Evolutionary conservation across 2,113 vertebrate species (phyloP).

Genomic region (Xiphophorus couchianus): DNA sequence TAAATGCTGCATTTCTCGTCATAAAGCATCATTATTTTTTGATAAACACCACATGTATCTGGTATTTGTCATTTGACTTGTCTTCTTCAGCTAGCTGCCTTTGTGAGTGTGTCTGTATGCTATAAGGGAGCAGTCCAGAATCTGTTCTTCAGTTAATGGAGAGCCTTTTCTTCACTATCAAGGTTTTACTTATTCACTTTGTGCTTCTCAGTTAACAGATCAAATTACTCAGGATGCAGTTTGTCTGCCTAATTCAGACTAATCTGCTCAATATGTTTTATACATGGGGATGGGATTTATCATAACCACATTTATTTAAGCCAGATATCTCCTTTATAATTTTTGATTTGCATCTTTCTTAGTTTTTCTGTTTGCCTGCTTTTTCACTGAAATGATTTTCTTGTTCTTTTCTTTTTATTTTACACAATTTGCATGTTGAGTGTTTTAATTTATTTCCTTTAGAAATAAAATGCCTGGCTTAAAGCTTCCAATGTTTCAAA

Average conservation of each 20-base stretch:
- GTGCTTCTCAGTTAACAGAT: constrained; percentile 24
- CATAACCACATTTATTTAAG: not conserved
- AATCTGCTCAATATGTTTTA: not conserved
- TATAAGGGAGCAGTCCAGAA: constrained; percentile 3
- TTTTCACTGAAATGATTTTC: not conserved
- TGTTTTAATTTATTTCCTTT: not conserved
- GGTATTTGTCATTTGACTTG: too few relatives aligned
- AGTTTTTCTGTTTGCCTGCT: not conserved
- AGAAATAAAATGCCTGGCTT: not conserved
- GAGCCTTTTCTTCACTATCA: constrained; percentile 32
- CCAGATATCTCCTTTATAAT: not conserved
- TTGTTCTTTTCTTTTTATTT: not conserved
- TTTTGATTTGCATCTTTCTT: not conserved
- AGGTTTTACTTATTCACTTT: constrained; percentile 50
- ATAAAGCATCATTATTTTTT: not conserved
- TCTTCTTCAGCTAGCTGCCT: not conserved
- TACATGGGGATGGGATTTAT: not conserved
- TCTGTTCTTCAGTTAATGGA: constrained; percentile 18
- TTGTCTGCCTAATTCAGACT: not conserved
- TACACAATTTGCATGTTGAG: not conserved
- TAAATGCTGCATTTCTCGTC: not conserved
- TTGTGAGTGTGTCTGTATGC: not conserved
- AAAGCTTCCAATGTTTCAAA: not conserved
- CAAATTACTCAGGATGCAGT: constrained; percentile 5
- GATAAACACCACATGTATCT: constrained; percentile 1